Evolutionary conservation across 2,797 vertebrate species (phyloP).

Genomic region (Triplophysa bombifrons): DNA sequence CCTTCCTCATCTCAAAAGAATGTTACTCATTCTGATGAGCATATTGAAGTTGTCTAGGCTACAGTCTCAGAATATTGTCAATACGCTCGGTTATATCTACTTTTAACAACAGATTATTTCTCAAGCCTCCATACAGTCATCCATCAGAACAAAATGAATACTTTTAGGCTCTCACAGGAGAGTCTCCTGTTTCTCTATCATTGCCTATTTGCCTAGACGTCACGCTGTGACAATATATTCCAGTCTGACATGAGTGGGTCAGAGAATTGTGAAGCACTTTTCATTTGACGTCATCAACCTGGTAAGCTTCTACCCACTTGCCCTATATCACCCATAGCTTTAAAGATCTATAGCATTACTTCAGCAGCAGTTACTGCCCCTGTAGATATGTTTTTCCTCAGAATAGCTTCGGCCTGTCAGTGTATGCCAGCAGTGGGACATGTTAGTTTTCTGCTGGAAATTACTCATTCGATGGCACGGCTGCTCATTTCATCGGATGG

Average conservation of each 20-base stretch:
- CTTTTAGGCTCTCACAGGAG: background rate
- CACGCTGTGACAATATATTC: constrained; percentile 5
- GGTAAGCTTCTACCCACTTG: background rate
- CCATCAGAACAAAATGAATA: background rate
- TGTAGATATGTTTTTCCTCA: background rate
- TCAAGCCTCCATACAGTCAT: background rate
- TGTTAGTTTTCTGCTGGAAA: background rate
- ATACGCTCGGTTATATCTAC: background rate
- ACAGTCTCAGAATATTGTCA: background rate
- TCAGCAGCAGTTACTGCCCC: background rate
- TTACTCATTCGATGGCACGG: background rate
- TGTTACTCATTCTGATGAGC: background rate
- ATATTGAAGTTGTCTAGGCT: background rate
- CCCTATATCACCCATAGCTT: background rate
- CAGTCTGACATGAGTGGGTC: constrained; percentile 4
- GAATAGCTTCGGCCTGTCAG: background rate
- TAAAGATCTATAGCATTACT: background rate
- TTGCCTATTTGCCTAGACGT: background rate
- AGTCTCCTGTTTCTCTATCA: constrained; percentile 10
- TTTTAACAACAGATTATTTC: background rate
- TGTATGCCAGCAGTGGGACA: background rate
- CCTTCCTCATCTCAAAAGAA: background rate
- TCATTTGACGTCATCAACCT: background rate
- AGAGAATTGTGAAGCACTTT: background rate
- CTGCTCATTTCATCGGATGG: background rate